phyloP scores from a whole-genome alignment of 1,140 invertebrate species.

The Araneus ventricosus region DNA sequence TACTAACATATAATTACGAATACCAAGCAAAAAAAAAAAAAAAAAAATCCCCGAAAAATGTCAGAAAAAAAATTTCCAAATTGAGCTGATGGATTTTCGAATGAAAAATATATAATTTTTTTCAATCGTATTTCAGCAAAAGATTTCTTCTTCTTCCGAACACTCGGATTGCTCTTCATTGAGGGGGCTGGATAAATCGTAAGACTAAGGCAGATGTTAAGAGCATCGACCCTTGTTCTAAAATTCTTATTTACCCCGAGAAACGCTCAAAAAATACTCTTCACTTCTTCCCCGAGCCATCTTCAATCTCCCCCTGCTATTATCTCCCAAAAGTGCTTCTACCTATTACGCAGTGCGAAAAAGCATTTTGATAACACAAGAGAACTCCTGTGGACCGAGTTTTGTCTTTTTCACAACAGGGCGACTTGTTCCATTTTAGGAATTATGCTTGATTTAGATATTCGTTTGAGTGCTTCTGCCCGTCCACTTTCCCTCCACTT shows the following conservation, averaged over 20 bases:
- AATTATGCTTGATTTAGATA: too few species aligned
- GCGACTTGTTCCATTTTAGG: too few species aligned
- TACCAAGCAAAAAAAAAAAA: not conserved
- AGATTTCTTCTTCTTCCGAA: not conserved
- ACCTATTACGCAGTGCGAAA: not conserved
- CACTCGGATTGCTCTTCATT: not conserved
- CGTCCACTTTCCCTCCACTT: too few species aligned
- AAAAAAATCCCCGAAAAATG: not conserved
- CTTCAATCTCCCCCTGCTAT: conserved; percentile 51
- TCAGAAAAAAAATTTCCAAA: not conserved
- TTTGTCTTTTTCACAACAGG: too few species aligned
- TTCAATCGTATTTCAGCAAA: not conserved
- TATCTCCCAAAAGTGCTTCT: conserved; percentile 12
- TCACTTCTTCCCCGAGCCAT: not conserved
- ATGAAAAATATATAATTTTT: not conserved
- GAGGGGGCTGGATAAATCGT: not conserved
- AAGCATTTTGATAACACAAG: not conserved
- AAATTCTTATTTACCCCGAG: conserved; percentile 9
- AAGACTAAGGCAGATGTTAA: conserved; percentile 46
- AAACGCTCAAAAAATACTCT: not conserved
- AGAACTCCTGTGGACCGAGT: too few species aligned
- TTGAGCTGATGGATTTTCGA: not conserved
- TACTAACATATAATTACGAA: too few species aligned
- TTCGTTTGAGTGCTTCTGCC: too few species aligned
- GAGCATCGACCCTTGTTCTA: conserved; percentile 42